Percentiles rank a stretch among this genome's conserved stretches.
These are phyloP conservation scores for Poicephalus meyeri DNA, from an alignment of 2,113 vertebrate species.

Conservation along the genomic window DNA sequence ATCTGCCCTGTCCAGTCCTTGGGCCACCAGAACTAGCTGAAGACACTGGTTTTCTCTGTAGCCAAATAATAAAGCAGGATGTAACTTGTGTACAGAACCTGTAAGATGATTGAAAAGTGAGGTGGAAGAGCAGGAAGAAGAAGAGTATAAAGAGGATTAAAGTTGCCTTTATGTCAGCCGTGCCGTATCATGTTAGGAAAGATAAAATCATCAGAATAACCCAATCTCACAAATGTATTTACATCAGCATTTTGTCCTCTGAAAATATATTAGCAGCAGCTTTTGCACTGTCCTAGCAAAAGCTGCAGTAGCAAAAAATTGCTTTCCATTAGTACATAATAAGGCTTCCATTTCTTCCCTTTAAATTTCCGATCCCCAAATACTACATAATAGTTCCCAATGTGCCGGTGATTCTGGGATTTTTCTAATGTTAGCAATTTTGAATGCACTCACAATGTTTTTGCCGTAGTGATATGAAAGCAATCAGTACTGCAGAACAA, in stretches of 20 bases:
- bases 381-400: not conserved
- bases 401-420: not conserved
- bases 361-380: constrained; percentile 7
- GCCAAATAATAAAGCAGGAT: not conserved
- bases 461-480: constrained; percentile 43
- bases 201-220: not conserved
- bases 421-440: constrained; percentile 45
- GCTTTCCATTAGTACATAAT: not conserved
- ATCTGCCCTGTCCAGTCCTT: not conserved
- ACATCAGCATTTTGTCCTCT: not conserved
- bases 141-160: not conserved
- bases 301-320: not conserved
- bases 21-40: not conserved
- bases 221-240: not conserved
- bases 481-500: constrained; percentile 27
- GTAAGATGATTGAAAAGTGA: not conserved
- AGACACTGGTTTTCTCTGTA: not conserved
- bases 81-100: not conserved
- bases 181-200: not conserved
- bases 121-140: not conserved
- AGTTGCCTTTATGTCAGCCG: not conserved
- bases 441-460: constrained; percentile 33
- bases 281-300: not conserved
- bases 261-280: not conserved
- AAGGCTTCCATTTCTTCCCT: not conserved